phyloP scores from a whole-genome alignment of 1,140 invertebrate genomes.

The Ips typographus region DNA sequence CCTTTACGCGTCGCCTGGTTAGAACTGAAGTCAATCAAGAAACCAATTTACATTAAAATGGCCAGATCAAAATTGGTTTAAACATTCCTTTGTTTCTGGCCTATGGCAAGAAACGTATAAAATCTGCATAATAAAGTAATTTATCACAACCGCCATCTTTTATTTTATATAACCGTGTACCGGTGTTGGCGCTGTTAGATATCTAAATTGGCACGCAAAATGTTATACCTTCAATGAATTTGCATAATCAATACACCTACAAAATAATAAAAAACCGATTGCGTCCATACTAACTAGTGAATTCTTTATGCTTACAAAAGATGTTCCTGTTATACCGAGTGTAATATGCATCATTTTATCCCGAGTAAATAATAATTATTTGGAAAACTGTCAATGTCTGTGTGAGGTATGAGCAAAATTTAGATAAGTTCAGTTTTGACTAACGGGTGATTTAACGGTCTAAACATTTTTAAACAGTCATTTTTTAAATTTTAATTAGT shows the following conservation, averaged over 20 bases:
- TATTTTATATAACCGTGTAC: constrained; percentile 13
- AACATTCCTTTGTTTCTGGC: constrained; percentile 28
- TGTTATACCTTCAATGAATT: constrained; percentile 8
- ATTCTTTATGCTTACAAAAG: not conserved
- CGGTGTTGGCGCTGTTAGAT: constrained; percentile 9
- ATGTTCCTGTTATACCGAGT: not conserved
- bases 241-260: constrained; percentile 17
- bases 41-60: constrained; percentile 34
- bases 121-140: constrained; percentile 32
- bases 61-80: no score
- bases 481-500: no score
- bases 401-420: no score
- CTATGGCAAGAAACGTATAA: constrained; percentile 26
- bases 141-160: constrained; percentile 28
- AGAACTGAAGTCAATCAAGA: constrained; percentile 32
- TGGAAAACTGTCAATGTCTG: no score
- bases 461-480: no score
- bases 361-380: no score
- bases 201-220: constrained; percentile 4
- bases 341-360: not conserved
- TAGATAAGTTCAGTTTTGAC: no score
- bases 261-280: no score
- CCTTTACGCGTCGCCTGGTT: constrained; percentile 17
- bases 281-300: not conserved
- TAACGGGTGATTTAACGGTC: no score